Percentiles rank a stretch among this genome's conserved stretches.
phyloP scores from a whole-genome alignment of 1,140 invertebrate species.

The Penaeus indicus region DNA sequence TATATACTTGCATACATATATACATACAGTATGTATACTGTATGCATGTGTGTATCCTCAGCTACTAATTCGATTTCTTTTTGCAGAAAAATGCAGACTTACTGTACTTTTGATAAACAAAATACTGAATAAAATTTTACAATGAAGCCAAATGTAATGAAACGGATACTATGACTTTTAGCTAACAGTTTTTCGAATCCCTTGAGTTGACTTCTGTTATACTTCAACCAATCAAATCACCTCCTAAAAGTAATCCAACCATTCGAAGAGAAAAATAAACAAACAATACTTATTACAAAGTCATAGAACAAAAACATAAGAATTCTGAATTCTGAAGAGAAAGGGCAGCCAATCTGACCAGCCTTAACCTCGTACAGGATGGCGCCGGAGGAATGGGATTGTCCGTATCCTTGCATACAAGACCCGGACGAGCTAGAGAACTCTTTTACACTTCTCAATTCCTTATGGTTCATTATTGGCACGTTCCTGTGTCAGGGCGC shows the following conservation, averaged over 20 bases:
- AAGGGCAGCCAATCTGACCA: conserved; percentile 13
- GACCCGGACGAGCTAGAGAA: conserved; percentile 86
- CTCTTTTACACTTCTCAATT: conserved; percentile 92
- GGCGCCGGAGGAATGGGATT: conserved; percentile 69
- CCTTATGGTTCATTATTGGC: conserved; percentile 95
- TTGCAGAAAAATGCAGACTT: no score
- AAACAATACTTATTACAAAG: background rate
- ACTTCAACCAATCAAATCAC: no score
- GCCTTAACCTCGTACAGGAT: conserved; percentile 63
- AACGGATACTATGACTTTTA: no score
- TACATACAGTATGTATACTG: background rate
- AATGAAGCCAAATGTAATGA: no score
- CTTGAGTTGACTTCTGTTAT: no score
- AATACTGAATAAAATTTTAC: no score
- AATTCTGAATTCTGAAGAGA: background rate
- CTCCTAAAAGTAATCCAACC: no score
- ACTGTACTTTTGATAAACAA: no score
- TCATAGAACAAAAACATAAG: background rate
- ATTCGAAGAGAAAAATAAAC: background rate
- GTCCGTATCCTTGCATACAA: conserved; percentile 85
- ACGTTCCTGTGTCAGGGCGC: conserved; percentile 94
- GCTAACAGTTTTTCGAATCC: no score
- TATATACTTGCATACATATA: background rate
- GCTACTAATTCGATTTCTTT: no score
- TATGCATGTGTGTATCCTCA: background rate